Base-by-base conservation (phyloP, 2,797 vertebrate genomes). In the Lycodopsis pacificus region DNA sequence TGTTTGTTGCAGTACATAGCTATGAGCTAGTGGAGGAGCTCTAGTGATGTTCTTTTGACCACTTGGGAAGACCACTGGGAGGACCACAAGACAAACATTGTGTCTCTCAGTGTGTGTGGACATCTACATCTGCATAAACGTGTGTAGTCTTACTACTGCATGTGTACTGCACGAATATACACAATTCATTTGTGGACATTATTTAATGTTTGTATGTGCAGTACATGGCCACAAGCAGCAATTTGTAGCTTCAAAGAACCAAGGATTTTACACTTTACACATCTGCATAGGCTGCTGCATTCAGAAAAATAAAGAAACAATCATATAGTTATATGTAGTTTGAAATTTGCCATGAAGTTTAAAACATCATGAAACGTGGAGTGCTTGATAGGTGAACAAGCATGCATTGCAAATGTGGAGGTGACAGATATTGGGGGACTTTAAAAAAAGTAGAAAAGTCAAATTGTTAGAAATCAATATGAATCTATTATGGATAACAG, bases 11-110 rank as follows among this genome's bases (percentile, higher is more conserved):
- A 95, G 81, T 95, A 90, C 94, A 54, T 79, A 48, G 40, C 48
- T 88, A 62, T 83, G 76, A 88, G 86, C 95, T 94, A 90, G 86
- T 92, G 95, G 94, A 91, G 95, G 95, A 94, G 95, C 95, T 96
- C 95, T 94, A 89, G 95, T 94, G 92, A 95, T 95, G 90, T 93
- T 90, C 80, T 90, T 91, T 75, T 82, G 83, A 85, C 83, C 80
- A 76, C 64, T 48, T 40, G 65, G 54, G 80, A 85, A 82, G 81
- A 73, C 67, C 80, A 72, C 71, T 76, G 77, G 70, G 71, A 77
- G 61, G 72, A 87, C 72, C 70, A 69, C 44, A 78, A 74, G 68
- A 80, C 73, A 85, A 79, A 63, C 71, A 61, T 8, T 62, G 58
- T 61, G 49, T 63, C 8, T 63, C 3, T 63, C 0, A 53, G 27